Evolutionary conservation across 2,888 invertebrate species (phyloP).

Genomic region (Ecliptopera silaceata): DNA sequence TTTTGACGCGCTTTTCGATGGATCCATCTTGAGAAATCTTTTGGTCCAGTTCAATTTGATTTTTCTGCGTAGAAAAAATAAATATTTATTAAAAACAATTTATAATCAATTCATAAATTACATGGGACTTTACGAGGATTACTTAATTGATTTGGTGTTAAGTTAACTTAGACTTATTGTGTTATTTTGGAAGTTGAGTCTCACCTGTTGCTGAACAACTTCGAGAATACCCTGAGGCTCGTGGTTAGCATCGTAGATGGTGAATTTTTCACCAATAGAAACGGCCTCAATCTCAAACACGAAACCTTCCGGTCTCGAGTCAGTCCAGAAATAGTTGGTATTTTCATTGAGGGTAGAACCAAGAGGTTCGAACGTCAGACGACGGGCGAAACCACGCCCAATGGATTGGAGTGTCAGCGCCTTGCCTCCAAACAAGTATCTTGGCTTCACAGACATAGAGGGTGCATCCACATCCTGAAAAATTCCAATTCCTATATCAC

Average conservation of each 20-base stretch:
- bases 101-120: neutral
- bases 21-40: constrained; percentile 68
- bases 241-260: constrained; percentile 86
- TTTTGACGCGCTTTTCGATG: constrained; percentile 85
- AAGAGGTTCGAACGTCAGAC: constrained; percentile 87
- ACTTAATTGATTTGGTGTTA: neutral
- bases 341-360: constrained; percentile 85
- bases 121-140: neutral
- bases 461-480: constrained; percentile 76
- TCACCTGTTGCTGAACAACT: constrained; percentile 86
- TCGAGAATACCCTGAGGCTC: constrained; percentile 87
- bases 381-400: constrained; percentile 88
- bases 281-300: constrained; percentile 88
- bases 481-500: constrained; percentile 52
- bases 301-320: constrained; percentile 88
- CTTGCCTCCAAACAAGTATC: constrained; percentile 85
- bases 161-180: neutral
- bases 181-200: neutral
- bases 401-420: constrained; percentile 86
- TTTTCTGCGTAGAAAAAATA: constrained; percentile 59
- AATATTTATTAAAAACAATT: constrained; percentile 3
- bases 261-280: constrained; percentile 87
- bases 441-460: constrained; percentile 74
- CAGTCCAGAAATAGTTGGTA: constrained; percentile 90
- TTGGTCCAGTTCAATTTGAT: constrained; percentile 76